These are phyloP conservation scores for Ceratina calcarata DNA, from an alignment of 1,140 invertebrate genomes.

Conservation along the genomic window DNA sequence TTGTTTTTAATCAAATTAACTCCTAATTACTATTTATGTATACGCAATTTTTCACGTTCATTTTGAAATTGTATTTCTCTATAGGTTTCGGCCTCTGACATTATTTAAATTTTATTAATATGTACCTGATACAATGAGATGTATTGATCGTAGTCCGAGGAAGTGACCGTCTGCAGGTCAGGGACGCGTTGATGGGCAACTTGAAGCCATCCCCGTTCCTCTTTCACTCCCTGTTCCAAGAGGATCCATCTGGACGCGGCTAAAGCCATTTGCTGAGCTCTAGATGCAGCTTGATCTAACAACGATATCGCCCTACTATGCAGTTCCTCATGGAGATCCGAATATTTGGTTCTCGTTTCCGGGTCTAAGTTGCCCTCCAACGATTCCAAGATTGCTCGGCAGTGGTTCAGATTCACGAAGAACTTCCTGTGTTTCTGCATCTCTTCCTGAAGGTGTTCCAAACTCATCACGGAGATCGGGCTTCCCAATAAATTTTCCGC, in stretches of 20 bases:
- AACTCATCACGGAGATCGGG: slow-evolving; percentile 86
- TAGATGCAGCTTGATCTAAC: slow-evolving; percentile 88
- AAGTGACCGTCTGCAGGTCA: slow-evolving; percentile 88
- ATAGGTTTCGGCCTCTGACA: no score
- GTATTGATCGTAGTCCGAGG: slow-evolving; percentile 90
- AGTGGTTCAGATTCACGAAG: slow-evolving; percentile 92
- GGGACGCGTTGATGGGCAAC: slow-evolving; percentile 90
- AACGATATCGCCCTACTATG: slow-evolving; percentile 87
- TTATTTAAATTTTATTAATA: no score
- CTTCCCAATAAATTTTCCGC: slow-evolving; percentile 89
- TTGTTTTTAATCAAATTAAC: no score
- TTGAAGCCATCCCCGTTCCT: slow-evolving; percentile 90
- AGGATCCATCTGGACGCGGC: slow-evolving; percentile 91
- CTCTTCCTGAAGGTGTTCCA: slow-evolving; percentile 90
- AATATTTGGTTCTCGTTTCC: slow-evolving; percentile 87
- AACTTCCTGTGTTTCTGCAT: slow-evolving; percentile 94
- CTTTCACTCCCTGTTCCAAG: slow-evolving; percentile 89
- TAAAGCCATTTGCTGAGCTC: slow-evolving; percentile 89
- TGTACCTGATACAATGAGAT: slow-evolving; percentile 88
- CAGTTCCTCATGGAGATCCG: slow-evolving; percentile 87
- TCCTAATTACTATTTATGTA: no score
- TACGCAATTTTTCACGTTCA: no score
- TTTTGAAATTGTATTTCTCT: no score
- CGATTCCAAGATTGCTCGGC: slow-evolving; percentile 90
- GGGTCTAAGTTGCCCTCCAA: slow-evolving; percentile 90